phyloP scores from a whole-genome alignment of 2,888 invertebrate genomes.

The Yponomeuta evonymella region DNA sequence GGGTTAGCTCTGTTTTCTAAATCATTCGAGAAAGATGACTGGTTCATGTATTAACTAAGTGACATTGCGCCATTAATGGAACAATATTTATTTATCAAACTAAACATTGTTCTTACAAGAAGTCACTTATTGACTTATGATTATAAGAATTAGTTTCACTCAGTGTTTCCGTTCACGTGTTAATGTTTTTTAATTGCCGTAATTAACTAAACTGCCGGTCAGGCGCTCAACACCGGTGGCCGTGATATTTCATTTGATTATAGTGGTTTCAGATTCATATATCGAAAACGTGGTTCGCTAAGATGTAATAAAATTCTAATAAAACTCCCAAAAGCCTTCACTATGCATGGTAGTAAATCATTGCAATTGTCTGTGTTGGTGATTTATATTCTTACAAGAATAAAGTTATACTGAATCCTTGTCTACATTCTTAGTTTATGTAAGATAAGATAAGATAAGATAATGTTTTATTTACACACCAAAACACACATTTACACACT shows the following conservation, averaged over 20 bases:
- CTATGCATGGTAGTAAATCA: background rate
- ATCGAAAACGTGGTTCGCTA: background rate
- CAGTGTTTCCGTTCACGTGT: slow-evolving; percentile 4
- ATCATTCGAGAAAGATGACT: too few relatives aligned
- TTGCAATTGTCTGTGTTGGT: background rate
- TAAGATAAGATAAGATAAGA: too few relatives aligned
- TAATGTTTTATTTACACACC: too few relatives aligned
- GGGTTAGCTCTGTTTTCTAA: too few relatives aligned
- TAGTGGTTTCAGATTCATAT: background rate
- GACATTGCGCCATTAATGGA: background rate
- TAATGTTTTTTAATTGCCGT: slow-evolving; percentile 10
- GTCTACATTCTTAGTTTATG: background rate
- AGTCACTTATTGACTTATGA: background rate
- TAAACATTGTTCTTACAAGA: background rate
- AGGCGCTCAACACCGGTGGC: background rate
- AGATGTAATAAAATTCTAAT: background rate
- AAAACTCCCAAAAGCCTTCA: background rate
- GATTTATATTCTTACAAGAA: background rate
- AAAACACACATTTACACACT: too few relatives aligned
- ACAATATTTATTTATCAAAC: background rate
- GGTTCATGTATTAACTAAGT: background rate
- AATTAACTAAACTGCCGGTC: background rate
- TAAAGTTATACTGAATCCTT: background rate
- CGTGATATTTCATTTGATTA: background rate
- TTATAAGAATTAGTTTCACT: background rate